Percentiles rank a stretch among this genome's conserved stretches.
Conservation (phyloP, 2,888 invertebrate genomes). For the Hirtodrosophila trivittata region DNA sequence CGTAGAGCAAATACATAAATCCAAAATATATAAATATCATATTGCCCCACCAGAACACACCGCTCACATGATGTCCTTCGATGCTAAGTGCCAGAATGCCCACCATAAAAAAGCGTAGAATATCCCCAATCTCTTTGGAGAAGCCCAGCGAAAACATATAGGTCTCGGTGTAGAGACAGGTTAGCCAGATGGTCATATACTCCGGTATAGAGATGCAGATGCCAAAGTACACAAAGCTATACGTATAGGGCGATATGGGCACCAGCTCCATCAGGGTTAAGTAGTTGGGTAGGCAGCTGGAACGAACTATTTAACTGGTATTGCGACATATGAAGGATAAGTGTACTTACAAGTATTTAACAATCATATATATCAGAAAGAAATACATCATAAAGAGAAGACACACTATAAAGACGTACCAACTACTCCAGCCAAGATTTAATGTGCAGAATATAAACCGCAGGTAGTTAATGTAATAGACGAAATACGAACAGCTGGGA, state of each 20-base stretch:
- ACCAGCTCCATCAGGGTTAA: conserved; percentile 37
- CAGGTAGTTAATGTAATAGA: conserved; percentile 24
- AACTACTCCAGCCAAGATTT: conserved; percentile 7
- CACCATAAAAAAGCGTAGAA: conserved; percentile 18
- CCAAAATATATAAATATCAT: conserved; percentile 41
- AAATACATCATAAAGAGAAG: background rate
- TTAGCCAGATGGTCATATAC: conserved; percentile 3
- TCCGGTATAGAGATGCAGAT: conserved; percentile 19
- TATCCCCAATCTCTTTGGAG: conserved; percentile 23
- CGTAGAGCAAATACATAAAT: conserved; percentile 9
- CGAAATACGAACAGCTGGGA: conserved; percentile 15
- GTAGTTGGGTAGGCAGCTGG: conserved; percentile 54
- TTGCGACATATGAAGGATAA: background rate
- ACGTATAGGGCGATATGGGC: conserved; percentile 35
- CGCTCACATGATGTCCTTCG: conserved; percentile 27
- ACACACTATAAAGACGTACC: background rate
- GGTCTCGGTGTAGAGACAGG: background rate
- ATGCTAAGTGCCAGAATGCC: conserved; percentile 42
- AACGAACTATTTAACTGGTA: background rate
- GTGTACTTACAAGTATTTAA: conserved; percentile 43
- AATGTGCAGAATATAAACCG: conserved; percentile 22
- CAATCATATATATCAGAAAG: conserved; percentile 11
- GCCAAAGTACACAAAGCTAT: conserved; percentile 34
- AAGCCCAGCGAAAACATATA: conserved; percentile 19
- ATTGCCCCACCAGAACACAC: conserved; percentile 38